Evolutionary conservation across 2,797 vertebrate species (phyloP), one percentile per base, ranked within the genome.

Genomic region (Ctenosaura bakeri): DNA sequence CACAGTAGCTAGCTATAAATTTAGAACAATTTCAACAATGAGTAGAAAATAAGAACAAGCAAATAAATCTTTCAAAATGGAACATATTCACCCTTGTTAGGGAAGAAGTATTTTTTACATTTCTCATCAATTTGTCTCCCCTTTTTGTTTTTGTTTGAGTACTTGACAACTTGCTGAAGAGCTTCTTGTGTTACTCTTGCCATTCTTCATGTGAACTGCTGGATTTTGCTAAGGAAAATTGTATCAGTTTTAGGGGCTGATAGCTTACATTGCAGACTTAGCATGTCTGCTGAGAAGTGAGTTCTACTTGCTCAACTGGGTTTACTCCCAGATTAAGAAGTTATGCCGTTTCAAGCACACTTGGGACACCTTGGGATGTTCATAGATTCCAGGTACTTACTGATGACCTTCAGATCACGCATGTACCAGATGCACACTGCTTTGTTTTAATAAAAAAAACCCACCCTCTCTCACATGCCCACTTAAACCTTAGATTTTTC

Each of bases 11-110:
- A 71, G 0, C 77, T 14, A 56, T 76, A 14, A 59, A 88, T 90
- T 94, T 91, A 81, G 32, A 92, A 29, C 0, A 86, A n/a, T 35
- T 52, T 91, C 16, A 42, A 38, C 20, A 88, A 92, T 35, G 90
- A 6, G 85, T 56, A 7, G 80, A 85, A 0, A 20, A 66, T 88
- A 0, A 32, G 93, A 92, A 50, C 62, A 83, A 89, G 29, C 9
- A 73, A 52, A 85, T 89, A 83, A 83, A 90, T 94, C 9, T 89
- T 59, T 69, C 2, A 64, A 84, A 54, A 80, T 22, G 2, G 62
- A 4, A 76, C 77, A 9, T 9, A 85, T 16, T 52, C 66, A 32
- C 54, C 12, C 46, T 59, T 16, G 16, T 62, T 85, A 56, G 29
- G 29, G 35, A 78, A 59, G 38, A 29, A 73, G 32, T 29, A 22